Base-by-base conservation (phyloP, 2,888 invertebrate species). In the Timema cristinae region DNA sequence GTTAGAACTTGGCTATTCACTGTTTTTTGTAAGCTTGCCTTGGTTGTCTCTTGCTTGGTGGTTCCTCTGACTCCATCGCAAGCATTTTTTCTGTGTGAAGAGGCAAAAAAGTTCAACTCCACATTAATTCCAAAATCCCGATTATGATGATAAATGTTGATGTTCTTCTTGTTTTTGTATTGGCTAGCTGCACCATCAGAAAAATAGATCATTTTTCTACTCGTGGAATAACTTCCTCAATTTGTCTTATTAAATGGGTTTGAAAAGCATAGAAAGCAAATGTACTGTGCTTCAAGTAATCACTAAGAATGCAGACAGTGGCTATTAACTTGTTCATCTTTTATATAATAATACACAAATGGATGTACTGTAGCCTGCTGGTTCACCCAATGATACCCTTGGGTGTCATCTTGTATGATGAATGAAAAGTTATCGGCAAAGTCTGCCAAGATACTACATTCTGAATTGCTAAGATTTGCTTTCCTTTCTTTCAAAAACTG, bases 121-220 rank as follows among this genome's bases (percentile, higher is more conserved):
- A 6, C 59, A 59, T n/a, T 9, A 5, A 59, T 15, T 32, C n/a
- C 59, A 59, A 59, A 59, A 59, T n/a, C 59, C 4, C 32, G 10
- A 16, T 8, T 59, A 59, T 59, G 15, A 32, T 59, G 59, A 59
- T n/a, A 59, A 59, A 59, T 59, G 59, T 59, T 59, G 15, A 59
- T n/a, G 13, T 52, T 52, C 16, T 59, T n/a, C 59, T 59, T 59
- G 59, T 59, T 59, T 59, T 59, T 59, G 59, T 59, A 59, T 13
- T 59, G n/a, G 15, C 59, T 59, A 59, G 59, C 9, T 59, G 59
- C 59, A 59, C 59, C 15, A 59, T n/a, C 59, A 59, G 59, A 59
- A 10, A n/a, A 59, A 59, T n/a, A n/a, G 13, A 59, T 59, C 15
- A 13, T n/a, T 59, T 59, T 11, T 59, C 8, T 59, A 59, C 0